Percentiles rank a stretch among this genome's conserved stretches.
Evolutionary conservation across 2,888 invertebrate species (phyloP).

Genomic region (Esperia sulphurella): DNA sequence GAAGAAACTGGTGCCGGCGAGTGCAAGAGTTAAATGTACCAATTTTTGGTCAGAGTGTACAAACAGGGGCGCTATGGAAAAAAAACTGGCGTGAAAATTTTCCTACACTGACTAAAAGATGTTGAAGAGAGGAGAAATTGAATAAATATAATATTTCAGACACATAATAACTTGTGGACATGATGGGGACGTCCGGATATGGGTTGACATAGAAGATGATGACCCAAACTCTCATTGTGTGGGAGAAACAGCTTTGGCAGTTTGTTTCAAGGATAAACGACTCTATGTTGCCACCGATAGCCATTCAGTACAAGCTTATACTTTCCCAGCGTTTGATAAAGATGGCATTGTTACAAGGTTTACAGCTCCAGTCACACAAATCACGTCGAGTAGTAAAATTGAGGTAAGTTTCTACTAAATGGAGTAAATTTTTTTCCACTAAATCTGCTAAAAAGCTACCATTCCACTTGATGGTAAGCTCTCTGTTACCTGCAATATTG

Average conservation of each 20-base stretch:
- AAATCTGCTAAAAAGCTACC: no score
- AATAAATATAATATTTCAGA: conserved; percentile 24
- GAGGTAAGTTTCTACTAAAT: conserved; percentile 47
- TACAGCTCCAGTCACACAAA: conserved; percentile 91
- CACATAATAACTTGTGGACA: conserved; percentile 91
- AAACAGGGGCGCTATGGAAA: no score
- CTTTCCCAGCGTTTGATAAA: conserved; percentile 88
- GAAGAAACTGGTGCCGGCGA: no score
- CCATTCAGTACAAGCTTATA: conserved; percentile 91
- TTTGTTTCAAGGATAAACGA: conserved; percentile 83
- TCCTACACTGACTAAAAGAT: not conserved
- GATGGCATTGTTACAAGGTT: conserved; percentile 93
- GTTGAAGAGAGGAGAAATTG: no score
- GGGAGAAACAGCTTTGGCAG: conserved; percentile 89
- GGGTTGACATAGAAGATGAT: conserved; percentile 92
- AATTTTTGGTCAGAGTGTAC: no score
- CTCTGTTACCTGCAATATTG: no score
- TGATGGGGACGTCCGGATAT: conserved; percentile 95
- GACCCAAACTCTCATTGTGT: conserved; percentile 91
- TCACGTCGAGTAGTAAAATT: conserved; percentile 82
- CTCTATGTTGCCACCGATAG: conserved; percentile 91
- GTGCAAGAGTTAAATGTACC: no score
- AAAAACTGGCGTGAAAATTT: no score
- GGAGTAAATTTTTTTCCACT: no score
- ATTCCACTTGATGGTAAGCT: no score